Conservation (phyloP, 1,140 invertebrate species). For the Dendroctonus ponderosae region DNA sequence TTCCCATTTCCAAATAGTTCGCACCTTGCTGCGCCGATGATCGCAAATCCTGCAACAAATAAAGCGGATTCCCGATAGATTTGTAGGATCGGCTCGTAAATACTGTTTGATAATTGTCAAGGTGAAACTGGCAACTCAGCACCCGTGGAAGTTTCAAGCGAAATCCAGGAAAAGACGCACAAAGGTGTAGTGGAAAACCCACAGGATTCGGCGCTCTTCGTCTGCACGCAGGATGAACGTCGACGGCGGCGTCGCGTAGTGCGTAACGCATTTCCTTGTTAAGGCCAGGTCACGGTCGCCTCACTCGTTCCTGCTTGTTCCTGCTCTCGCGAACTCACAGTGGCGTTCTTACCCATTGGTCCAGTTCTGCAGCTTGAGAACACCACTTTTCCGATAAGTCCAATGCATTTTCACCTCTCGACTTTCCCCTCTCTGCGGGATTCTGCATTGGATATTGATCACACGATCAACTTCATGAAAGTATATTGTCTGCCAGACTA, state of each 20-base stretch:
- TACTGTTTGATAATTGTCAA: neutral
- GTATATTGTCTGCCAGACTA: no score
- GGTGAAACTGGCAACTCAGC: slow-evolving; percentile 16
- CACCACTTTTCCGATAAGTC: no score
- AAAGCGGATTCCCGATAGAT: neutral
- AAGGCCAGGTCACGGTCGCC: slow-evolving; percentile 32
- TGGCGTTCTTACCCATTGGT: no score
- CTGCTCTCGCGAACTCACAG: slow-evolving; percentile 17
- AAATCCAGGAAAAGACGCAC: slow-evolving; percentile 5
- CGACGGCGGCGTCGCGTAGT: slow-evolving; percentile 1
- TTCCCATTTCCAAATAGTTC: no score
- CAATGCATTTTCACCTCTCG: no score
- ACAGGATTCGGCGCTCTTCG: slow-evolving; percentile 23
- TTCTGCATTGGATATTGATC: no score
- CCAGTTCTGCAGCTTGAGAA: no score
- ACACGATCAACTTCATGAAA: no score
- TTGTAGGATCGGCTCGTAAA: neutral
- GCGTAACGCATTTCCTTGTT: slow-evolving; percentile 33
- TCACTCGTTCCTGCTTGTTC: slow-evolving; percentile 16
- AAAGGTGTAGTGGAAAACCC: slow-evolving; percentile 24
- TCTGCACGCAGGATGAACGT: slow-evolving; percentile 14
- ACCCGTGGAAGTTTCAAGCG: slow-evolving; percentile 3
- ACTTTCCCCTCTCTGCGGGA: no score
- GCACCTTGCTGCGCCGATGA: no score
- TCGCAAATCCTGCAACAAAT: no score